Base-by-base conservation (phyloP, 2,888 invertebrate species). In the Lasius platythorax region DNA sequence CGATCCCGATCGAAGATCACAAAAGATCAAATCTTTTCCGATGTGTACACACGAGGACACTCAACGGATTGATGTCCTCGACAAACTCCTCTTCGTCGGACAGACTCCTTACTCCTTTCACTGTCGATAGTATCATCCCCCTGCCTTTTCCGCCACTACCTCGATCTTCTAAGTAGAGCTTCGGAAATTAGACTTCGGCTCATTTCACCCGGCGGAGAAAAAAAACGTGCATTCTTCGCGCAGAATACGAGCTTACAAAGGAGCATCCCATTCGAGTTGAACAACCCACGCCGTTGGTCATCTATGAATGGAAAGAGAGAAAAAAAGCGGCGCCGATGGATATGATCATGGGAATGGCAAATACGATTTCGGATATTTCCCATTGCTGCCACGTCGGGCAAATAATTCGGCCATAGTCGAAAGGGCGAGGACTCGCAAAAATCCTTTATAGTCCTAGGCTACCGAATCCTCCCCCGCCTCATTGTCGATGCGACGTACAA, bases 341-440 rank as follows among this genome's bases (percentile, higher is more conserved):
- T 92, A 92, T 92, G 91, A 93, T 94, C 93, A 94, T 94, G 94
- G 93, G 94, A 94, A 94, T 93, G 87, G 93, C 92, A 94, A 94
- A 94, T 94, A 94, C 92, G 92, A 94, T 93, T 92, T 89, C 86
- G 86, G 86, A 88, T 88, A 90, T 88, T 67, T 86, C 76, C 90
- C 87, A 89, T 93, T 90, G 87, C 89, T 90, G 88, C 70, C 83
- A 88, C 82, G 67, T 89, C 88, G 86, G 91, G 88, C 92, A 90
- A 91, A 92, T 93, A 87, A 93, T 93, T 93, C 87, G 84, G 15
- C 28, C 74, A 85, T 83, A 85, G 84, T 78, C 81, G 73, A 70
- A 67, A 84, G 82, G 75, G 87, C 73, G 81, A 87, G 74, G 87
- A 91, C 89, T 93, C 86, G 92, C 91, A 88, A 91, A 91, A 93